Conservation (phyloP, 2,888 invertebrate genomes). For the Drosophila testacea region DNA sequence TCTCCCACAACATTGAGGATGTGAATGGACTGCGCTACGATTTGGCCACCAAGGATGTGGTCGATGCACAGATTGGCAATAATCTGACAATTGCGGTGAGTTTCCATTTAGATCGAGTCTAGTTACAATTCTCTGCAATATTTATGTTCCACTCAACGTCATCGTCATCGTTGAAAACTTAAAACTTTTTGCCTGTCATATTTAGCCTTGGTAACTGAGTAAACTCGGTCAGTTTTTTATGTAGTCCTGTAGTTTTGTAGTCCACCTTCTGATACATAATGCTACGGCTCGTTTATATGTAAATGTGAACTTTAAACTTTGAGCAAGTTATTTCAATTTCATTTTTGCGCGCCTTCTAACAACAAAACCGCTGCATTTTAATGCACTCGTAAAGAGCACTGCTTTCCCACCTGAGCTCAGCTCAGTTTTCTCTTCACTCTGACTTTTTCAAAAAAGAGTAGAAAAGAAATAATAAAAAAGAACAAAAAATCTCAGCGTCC, state of each 20-base stretch:
- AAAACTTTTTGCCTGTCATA: constrained; percentile 43
- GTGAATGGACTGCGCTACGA: constrained; percentile 84
- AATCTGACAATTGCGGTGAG: constrained; percentile 85
- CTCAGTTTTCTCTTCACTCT: not conserved
- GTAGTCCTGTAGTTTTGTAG: not conserved
- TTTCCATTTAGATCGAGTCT: constrained; percentile 25
- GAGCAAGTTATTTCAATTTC: constrained; percentile 67
- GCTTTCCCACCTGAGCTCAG: constrained; percentile 50
- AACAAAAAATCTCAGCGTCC: constrained; percentile 54
- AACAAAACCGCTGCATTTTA: constrained; percentile 66
- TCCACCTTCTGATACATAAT: not conserved
- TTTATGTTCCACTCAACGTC: constrained; percentile 16
- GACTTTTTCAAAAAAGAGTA: not conserved
- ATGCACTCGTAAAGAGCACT: constrained; percentile 51
- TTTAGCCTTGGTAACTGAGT: constrained; percentile 14
- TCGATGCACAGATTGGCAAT: constrained; percentile 84
- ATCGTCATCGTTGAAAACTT: constrained; percentile 17
- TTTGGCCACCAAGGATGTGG: constrained; percentile 84
- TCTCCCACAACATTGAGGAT: constrained; percentile 85
- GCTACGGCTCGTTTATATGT: constrained; percentile 55
- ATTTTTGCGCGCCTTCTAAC: constrained; percentile 50
- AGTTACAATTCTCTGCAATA: constrained; percentile 1
- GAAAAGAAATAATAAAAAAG: constrained; percentile 1
- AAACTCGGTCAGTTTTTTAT: not conserved
- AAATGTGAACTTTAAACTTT: constrained; percentile 64